Evolutionary conservation across 2,797 vertebrate species (phyloP), one percentile per base, ranked within the genome.

Genomic region (Tenualosa thibaudeaui): DNA sequence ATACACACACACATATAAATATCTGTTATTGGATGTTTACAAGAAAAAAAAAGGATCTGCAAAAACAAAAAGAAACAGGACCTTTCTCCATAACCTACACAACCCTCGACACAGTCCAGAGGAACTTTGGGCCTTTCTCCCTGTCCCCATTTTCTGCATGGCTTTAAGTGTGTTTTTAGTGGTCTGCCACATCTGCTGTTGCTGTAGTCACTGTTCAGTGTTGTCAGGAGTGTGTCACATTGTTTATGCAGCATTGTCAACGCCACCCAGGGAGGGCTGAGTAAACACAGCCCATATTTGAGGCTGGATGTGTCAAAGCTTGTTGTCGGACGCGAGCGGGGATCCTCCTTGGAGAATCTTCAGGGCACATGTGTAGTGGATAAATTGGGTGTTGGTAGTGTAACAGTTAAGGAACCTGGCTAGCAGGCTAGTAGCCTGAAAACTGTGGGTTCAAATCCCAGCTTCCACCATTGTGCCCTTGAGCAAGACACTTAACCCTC

Each of bases 241-340:
- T 82, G 81, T 85, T 86, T 84, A 83, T 51, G 81, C 83, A 53
- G 60, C 68, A 12, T 2, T 87, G 83, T 87, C 83, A 84, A 53
- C 26, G 50, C 31, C 10, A 26, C 19, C 84, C 58, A 78, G 81
- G 49, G 78, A 82, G 17, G 17, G 26, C 50, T 49, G 43, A 54
- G 60, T 46, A 82, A 82, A 54, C 19, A n/a, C 31, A 82, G 62
- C 50, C 65, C 71, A 17, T 68, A 84, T 50, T 71, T 71, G 7
- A 31, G 7, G 50, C 53, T 78, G 43, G 46, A 82, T 31, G 31
- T 51, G 65, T 84, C 81, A 78, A 84, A 84, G 60, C 26, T 65
- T 53, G 62, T 31, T 22, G 8, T 8, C 7, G 6, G 58, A 24
- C 56, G 19, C 58, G 49, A 58, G 56, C 22, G 56, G 22, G 17